A percentile compares a stretch with the other conserved stretches of the same genome.
These are phyloP conservation scores for Pseudococcus jackbeardsleyi DNA, from an alignment of 2,888 invertebrate genomes.

Conservation along the genomic window DNA sequence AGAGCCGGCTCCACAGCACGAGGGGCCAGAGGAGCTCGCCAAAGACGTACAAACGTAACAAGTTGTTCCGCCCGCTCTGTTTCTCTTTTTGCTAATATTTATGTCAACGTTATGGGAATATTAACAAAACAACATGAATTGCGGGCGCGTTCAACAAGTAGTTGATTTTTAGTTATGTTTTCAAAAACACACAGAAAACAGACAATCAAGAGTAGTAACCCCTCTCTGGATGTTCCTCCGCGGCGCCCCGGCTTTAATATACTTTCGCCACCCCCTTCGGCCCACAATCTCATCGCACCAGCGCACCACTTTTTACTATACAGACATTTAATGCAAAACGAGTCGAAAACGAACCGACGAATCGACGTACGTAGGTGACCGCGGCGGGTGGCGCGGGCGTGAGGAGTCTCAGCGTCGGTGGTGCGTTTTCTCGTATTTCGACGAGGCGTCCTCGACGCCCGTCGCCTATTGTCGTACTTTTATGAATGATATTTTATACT, in stretches of 20 bases:
- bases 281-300: conserved; percentile 13
- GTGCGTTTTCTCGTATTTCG: conserved; percentile 10
- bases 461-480: background rate
- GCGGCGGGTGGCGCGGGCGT: background rate
- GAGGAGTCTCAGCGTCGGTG: background rate
- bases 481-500: conserved; percentile 14
- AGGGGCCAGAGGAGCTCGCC: background rate
- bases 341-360: background rate
- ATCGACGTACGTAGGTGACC: background rate
- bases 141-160: conserved; percentile 53
- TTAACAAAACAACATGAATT: conserved; percentile 59
- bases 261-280: background rate
- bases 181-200: conserved; percentile 51
- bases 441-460: background rate
- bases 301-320: conserved; percentile 7
- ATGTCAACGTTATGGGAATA: conserved; percentile 60
- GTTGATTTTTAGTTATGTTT: conserved; percentile 59
- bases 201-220: conserved; percentile 47
- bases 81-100: conserved; percentile 47
- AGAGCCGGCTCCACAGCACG: too few species aligned
- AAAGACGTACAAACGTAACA: conserved; percentile 8
- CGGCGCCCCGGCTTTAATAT: background rate
- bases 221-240: background rate
- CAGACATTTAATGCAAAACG: conserved; percentile 38
- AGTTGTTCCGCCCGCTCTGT: background rate